Base-by-base conservation (phyloP, 2,888 invertebrate species). In the Adelphocoris suturalis region DNA sequence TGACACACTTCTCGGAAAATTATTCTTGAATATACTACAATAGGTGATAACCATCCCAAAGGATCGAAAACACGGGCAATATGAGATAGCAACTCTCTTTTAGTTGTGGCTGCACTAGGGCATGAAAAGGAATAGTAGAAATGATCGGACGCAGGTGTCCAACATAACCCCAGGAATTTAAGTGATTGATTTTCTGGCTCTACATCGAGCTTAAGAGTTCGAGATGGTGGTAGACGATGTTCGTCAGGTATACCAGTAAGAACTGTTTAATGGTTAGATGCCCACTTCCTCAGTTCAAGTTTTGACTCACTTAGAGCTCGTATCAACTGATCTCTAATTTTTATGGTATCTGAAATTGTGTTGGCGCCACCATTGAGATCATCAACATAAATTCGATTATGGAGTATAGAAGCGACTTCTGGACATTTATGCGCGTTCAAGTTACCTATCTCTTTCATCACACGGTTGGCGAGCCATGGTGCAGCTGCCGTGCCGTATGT, bases 401-500 rank as follows among this genome's bases (percentile, higher is more conserved):
- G 61, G 61, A 61, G n/a, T 61, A 61, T 61, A 61, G 61, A 61
- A 19, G 61, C 61, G 19, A 61, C 16, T 19, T 61, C 61, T n/a
- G 61, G 61, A 9, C n/a, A n/a, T 3, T n/a, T 61, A 16, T 61
- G 61, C 61, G 9, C 19, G 61, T 61, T 61, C 2, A 19, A n/a
- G 9, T 61, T n/a, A 61, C 61, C 61, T n/a, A 61, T 61, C 9
- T n/a, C 61, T 92, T 92, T 86, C 93, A 92, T 86, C 92, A 93
- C 81, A 94, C 94, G 93, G 94, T 94, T 4, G 93, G 95, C 86
- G n/a, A 37, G n/a, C 23, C n/a, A 28, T 16, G 80, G 52, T 2
- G 78, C 47, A 48, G 37, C 12, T 16, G n/a, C 28, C 52, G 57
- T 27, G 37, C 61, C 46, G 19, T 61, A 61, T 9, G 68, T 85